phyloP scores from a whole-genome alignment of 2,113 vertebrate species.

The Caretta caretta region DNA sequence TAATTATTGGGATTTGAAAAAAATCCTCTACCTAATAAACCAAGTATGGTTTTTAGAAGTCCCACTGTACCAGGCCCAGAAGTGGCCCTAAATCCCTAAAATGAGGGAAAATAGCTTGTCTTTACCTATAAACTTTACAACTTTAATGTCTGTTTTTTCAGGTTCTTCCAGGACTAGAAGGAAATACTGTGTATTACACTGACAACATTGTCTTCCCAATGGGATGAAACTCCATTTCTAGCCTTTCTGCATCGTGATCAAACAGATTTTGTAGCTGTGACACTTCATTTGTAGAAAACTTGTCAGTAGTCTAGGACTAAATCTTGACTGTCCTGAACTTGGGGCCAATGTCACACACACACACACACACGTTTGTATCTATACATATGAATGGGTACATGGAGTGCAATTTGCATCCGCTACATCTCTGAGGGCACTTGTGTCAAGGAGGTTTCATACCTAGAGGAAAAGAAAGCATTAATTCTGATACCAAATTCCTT shows the following conservation, averaged over 20 bases:
- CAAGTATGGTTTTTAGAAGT: background rate
- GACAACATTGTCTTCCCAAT: background rate
- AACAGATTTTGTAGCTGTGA: background rate
- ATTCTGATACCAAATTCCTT: background rate
- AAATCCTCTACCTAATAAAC: background rate
- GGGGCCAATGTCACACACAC: background rate
- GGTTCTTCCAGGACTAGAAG: background rate
- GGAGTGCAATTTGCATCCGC: background rate
- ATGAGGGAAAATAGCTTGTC: background rate
- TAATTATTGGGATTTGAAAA: background rate
- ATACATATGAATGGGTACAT: background rate
- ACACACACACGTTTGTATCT: background rate
- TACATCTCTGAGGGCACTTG: background rate
- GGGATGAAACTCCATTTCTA: background rate
- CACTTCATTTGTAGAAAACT: background rate
- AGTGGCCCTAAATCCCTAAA: background rate
- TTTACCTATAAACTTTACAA: background rate
- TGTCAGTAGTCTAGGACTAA: accelerated
- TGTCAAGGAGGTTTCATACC: too few species aligned
- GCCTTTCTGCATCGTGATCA: background rate
- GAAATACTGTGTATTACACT: background rate
- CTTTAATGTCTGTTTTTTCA: background rate
- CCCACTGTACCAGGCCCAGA: background rate
- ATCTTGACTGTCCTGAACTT: background rate
- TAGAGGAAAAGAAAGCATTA: background rate